Evolutionary conservation across 2,113 vertebrate genomes (phyloP).

Genomic region (Peucedramus taeniatus): DNA sequence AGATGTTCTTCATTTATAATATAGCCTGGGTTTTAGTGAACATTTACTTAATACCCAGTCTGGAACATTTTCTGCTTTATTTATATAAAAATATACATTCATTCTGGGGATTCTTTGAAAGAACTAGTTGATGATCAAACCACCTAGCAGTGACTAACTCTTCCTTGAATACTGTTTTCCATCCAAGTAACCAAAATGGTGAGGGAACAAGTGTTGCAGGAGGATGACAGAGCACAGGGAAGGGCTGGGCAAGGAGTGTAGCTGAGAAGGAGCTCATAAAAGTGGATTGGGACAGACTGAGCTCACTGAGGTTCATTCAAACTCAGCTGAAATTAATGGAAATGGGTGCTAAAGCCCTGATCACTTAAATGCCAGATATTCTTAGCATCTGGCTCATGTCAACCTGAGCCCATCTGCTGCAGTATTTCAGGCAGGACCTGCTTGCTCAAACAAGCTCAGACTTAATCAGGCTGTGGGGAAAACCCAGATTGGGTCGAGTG

Average conservation of each 20-base stretch:
- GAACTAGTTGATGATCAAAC: neutral
- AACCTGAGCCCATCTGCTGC: neutral
- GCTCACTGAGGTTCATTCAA: neutral
- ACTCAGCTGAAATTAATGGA: neutral
- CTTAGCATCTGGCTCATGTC: neutral
- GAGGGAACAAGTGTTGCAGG: neutral
- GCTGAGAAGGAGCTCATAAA: neutral
- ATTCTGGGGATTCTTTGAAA: neutral
- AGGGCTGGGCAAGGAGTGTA: neutral
- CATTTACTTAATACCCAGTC: neutral
- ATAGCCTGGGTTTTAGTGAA: neutral
- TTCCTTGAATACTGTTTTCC: neutral
- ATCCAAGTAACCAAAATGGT: neutral
- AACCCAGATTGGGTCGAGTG: neutral
- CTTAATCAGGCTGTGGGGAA: neutral
- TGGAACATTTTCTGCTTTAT: neutral
- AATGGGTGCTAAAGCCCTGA: neutral
- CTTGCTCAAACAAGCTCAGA: neutral
- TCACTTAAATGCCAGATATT: slow-evolving; percentile 3
- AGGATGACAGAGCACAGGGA: neutral
- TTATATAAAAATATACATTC: neutral
- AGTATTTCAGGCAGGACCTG: neutral
- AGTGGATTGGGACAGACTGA: neutral
- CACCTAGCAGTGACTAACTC: neutral
- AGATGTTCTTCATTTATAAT: neutral